A percentile compares a stretch with the other conserved stretches of the same genome.
Conservation (phyloP, 2,113 vertebrate genomes). For the Macrotus californicus region DNA sequence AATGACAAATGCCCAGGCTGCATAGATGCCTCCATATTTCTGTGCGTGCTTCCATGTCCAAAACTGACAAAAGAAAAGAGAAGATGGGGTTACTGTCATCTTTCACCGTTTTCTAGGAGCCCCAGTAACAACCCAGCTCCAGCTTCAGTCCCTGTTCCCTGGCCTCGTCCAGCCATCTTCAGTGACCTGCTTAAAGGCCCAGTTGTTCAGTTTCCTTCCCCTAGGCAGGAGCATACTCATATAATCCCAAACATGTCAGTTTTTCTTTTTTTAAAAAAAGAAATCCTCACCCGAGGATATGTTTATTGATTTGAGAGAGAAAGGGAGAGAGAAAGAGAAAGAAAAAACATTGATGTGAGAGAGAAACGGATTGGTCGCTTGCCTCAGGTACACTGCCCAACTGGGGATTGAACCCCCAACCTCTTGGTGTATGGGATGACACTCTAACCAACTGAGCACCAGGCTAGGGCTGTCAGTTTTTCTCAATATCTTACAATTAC, state of each 20-base stretch:
- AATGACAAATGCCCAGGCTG: conserved; percentile 87
- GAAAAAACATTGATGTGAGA: too few species aligned
- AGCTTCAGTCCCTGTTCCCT: background rate
- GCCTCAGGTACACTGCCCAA: too few species aligned
- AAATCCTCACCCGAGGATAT: too few species aligned
- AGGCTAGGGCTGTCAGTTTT: background rate
- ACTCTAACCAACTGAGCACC: too few species aligned
- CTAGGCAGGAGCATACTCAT: background rate
- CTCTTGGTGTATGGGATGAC: too few species aligned
- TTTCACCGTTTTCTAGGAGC: background rate
- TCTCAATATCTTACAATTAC: background rate
- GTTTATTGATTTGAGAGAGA: too few species aligned
- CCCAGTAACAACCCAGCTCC: background rate
- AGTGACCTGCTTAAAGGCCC: background rate
- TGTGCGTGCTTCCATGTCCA: conserved; percentile 88
- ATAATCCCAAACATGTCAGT: background rate
- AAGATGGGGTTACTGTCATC: conserved; percentile 25
- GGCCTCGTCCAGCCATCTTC: background rate
- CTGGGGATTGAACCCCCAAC: too few species aligned
- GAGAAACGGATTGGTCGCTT: too few species aligned
- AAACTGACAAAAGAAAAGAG: conserved; percentile 74
- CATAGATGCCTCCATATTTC: conserved; percentile 88
- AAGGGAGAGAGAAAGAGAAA: too few species aligned
- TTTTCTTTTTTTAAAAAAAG: background rate
- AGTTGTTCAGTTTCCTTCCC: background rate